A percentile compares a stretch with the other conserved stretches of the same genome.
phyloP scores from a whole-genome alignment of 2,113 vertebrate species.

The Lagopus leucura region DNA sequence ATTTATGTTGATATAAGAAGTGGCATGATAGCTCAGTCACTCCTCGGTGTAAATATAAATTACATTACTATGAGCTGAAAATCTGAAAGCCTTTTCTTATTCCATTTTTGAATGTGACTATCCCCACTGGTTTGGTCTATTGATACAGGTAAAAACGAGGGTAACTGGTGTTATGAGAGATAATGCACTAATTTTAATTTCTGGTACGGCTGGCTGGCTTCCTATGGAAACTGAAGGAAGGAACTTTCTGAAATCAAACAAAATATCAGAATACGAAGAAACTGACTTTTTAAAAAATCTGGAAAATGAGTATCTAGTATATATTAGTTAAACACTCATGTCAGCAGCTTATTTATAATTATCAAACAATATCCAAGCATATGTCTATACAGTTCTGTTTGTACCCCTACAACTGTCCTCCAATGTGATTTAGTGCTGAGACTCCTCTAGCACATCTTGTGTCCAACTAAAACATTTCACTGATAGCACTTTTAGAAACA shows the following conservation, averaged over 20 bases:
- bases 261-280: background rate
- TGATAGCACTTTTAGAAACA: background rate
- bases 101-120: background rate
- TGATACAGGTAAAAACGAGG: background rate
- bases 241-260: background rate
- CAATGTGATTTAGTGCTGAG: background rate
- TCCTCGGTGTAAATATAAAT: background rate
- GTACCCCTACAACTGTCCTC: background rate
- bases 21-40: background rate
- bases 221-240: background rate
- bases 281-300: background rate
- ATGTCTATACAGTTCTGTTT: background rate
- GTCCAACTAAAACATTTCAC: fast-evolving
- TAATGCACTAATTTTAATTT: background rate
- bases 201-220: background rate
- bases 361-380: background rate
- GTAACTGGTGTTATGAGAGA: background rate
- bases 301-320: background rate
- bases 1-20: background rate
- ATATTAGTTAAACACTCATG: background rate
- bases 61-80: background rate
- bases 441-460: background rate
- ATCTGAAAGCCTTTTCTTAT: background rate
- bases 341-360: background rate
- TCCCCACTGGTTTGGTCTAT: background rate